Conservation (phyloP, 2,888 invertebrate genomes). For the Aphrophora alni region DNA sequence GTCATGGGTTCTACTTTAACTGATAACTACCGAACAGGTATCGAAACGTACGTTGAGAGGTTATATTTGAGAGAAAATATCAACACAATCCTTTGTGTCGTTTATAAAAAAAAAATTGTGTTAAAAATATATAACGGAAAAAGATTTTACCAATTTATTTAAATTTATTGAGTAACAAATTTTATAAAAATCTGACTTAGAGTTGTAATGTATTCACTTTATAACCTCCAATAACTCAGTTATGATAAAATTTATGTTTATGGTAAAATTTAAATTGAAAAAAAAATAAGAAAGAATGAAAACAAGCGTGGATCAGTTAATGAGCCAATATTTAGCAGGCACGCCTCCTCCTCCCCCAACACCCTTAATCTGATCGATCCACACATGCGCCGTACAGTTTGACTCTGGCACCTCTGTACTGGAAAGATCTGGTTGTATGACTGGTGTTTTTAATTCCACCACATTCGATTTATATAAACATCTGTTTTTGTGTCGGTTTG, state of each 20-base stretch:
- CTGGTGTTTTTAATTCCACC: background rate
- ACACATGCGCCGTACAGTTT: background rate
- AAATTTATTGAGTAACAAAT: no score
- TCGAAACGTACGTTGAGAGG: no score
- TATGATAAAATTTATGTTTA: background rate
- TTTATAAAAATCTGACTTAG: no score
- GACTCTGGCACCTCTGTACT: background rate
- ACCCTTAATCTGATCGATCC: background rate
- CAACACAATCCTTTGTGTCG: no score
- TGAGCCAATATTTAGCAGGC: background rate
- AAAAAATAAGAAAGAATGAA: background rate
- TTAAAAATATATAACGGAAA: no score
- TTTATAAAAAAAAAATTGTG: no score
- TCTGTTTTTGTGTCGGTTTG: background rate
- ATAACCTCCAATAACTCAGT: no score
- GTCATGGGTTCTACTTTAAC: no score
- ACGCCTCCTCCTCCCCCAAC: background rate
- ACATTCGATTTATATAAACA: background rate
- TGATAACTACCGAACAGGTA: no score
- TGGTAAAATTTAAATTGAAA: background rate
- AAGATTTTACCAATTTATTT: no score
- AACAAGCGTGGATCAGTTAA: constrained; percentile 2
- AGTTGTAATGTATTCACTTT: no score
- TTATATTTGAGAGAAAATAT: no score
- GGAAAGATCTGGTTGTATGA: background rate